These are phyloP conservation scores for Bergia puertoricense DNA, from an alignment of 92 coral and sea anemone species.

Conservation along the genomic window DNA sequence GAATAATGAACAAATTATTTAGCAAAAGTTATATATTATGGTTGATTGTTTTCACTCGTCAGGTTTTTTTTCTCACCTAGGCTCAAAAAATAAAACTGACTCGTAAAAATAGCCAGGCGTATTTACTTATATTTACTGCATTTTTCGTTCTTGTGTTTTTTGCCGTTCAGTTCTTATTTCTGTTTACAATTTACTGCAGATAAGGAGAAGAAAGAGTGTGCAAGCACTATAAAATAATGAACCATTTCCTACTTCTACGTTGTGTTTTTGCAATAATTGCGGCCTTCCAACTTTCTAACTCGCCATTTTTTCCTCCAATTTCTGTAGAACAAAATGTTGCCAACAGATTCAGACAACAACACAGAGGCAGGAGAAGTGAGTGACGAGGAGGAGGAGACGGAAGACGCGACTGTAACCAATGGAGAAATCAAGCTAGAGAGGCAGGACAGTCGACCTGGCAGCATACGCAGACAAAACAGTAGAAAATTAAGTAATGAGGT, in stretches of 20 bases:
- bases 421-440: slow-evolving; percentile 72
- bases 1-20: no score
- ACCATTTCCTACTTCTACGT: no score
- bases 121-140: background rate
- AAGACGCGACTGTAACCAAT: slow-evolving; percentile 63
- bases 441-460: slow-evolving; percentile 72
- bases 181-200: background rate
- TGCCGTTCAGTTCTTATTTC: background rate
- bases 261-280: background rate
- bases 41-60: no score
- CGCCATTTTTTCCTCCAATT: background rate
- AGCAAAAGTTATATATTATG: no score
- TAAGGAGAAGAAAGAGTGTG: background rate
- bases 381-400: slow-evolving; percentile 90
- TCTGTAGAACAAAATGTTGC: slow-evolving; percentile 84
- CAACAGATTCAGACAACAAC: slow-evolving; percentile 70
- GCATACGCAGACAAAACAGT: slow-evolving; percentile 73
- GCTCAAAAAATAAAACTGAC: no score
- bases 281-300: background rate
- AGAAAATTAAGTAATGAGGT: slow-evolving; percentile 31
- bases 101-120: no score
- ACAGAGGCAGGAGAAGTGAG: slow-evolving; percentile 89
- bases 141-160: no score
- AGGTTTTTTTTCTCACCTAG: no score
- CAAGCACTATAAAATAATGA: background rate